phyloP scores from a whole-genome alignment of 2,888 invertebrate species.

The Scelioninae gen. 1 region DNA sequence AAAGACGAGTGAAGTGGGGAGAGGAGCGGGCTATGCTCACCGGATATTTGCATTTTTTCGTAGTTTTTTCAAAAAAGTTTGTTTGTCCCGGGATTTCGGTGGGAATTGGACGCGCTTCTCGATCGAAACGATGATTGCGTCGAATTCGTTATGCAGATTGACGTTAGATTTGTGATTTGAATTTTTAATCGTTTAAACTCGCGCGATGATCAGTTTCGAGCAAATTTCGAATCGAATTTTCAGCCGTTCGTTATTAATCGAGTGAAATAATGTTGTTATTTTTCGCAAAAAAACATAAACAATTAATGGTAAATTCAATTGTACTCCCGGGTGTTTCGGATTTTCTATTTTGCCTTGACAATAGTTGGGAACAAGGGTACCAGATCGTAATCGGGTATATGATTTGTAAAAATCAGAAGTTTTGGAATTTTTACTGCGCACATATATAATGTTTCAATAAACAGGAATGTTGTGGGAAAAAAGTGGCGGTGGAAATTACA shows the following conservation, averaged over 20 bases:
- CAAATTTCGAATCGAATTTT: constrained; percentile 4
- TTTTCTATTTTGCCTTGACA: neutral
- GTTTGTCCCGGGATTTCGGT: no score
- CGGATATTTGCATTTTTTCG: constrained; percentile 48
- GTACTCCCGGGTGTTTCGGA: constrained; percentile 4
- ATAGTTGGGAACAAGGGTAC: no score
- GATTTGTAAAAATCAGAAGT: no score
- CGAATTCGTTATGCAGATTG: constrained; percentile 34
- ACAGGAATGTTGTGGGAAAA: no score
- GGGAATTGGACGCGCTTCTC: constrained; percentile 29
- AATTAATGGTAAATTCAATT: constrained; percentile 11
- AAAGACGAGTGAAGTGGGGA: neutral
- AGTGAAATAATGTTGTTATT: neutral
- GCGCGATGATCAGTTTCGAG: constrained; percentile 3
- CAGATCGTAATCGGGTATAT: no score
- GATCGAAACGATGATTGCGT: constrained; percentile 46
- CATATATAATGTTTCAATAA: no score
- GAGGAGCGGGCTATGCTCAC: neutral
- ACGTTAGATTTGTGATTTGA: constrained; percentile 27
- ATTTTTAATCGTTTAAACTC: constrained; percentile 18
- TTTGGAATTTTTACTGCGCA: no score
- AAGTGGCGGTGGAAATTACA: no score
- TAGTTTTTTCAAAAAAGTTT: neutral
- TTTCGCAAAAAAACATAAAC: neutral
- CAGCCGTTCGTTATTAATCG: neutral